Evolutionary conservation across 2,113 vertebrate genomes (phyloP).

Genomic region (Madoqua kirkii): DNA sequence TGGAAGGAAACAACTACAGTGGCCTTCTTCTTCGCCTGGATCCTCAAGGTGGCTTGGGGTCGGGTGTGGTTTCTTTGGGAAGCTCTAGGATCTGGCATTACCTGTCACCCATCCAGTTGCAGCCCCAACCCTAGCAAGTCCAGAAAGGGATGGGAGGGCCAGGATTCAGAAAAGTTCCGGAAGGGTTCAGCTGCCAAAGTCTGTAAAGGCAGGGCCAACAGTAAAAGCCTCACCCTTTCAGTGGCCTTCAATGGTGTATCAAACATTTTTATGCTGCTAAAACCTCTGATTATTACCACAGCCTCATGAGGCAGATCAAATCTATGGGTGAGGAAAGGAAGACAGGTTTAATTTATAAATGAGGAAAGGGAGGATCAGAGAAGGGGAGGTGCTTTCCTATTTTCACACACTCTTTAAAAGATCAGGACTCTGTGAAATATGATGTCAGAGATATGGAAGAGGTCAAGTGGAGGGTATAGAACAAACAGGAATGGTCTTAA

Average conservation of each 20-base stretch:
- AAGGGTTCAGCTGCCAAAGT: fast-evolving
- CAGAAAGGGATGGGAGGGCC: background rate
- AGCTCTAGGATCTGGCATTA: background rate
- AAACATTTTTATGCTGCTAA: background rate
- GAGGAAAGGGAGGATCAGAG: background rate
- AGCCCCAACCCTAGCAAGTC: background rate
- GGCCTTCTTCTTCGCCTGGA: constrained; percentile 77
- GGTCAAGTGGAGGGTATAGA: background rate
- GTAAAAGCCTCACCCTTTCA: background rate
- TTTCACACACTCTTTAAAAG: background rate
- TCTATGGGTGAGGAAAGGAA: background rate
- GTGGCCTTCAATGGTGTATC: background rate
- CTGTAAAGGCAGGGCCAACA: background rate
- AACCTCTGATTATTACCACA: background rate
- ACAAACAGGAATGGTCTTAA: background rate
- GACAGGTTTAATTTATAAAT: background rate
- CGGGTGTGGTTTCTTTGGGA: background rate
- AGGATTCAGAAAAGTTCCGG: background rate
- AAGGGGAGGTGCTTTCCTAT: background rate
- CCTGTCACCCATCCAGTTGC: background rate
- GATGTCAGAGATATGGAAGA: background rate
- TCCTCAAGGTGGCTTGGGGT: constrained; percentile 67
- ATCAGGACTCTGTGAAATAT: background rate
- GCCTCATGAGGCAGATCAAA: background rate
- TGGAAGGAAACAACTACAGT: constrained; percentile 76